Percentiles rank a stretch among this genome's conserved stretches.
Conservation (phyloP, 2,797 vertebrate species). For the Clarias laeviceps region DNA sequence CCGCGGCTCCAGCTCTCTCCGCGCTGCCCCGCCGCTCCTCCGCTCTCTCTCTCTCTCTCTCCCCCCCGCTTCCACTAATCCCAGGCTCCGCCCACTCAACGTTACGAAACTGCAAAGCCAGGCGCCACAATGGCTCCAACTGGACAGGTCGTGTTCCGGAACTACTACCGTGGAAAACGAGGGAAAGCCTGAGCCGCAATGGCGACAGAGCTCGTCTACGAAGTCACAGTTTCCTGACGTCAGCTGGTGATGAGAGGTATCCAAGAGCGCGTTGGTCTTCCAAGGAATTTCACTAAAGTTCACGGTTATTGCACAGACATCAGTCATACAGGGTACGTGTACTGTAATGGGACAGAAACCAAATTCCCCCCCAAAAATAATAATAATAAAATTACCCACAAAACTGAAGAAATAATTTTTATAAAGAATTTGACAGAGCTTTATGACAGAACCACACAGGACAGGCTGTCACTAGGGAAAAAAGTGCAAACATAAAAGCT, state of each 20-base stretch:
- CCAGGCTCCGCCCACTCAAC: slow-evolving; percentile 19
- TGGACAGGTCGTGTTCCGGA: slow-evolving; percentile 11
- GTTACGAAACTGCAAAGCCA: slow-evolving; percentile 8
- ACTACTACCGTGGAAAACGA: not conserved
- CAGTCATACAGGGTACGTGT: not conserved
- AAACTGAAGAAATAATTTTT: not conserved
- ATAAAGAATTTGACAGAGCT: not conserved
- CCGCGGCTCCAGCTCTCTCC: slow-evolving; percentile 46
- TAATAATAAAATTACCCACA: not conserved
- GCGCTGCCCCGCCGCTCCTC: slow-evolving; percentile 22
- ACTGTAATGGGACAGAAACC: too few relatives aligned
- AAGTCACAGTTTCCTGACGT: slow-evolving; percentile 18
- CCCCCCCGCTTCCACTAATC: slow-evolving; percentile 24
- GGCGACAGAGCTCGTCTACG: slow-evolving; percentile 3
- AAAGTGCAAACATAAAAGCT: not conserved
- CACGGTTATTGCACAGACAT: not conserved
- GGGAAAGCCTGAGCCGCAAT: not conserved
- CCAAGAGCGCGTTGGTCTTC: slow-evolving; percentile 5
- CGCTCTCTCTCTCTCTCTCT: slow-evolving; percentile 10
- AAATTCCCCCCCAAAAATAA: too few relatives aligned
- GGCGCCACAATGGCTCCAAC: slow-evolving; percentile 13
- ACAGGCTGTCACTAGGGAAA: not conserved
- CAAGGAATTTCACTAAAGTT: not conserved
- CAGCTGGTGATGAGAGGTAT: not conserved
- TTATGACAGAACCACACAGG: not conserved